Conservation (phyloP, 1,140 invertebrate genomes). For the roundworm (Caenorhabditis elegans) region DNA sequence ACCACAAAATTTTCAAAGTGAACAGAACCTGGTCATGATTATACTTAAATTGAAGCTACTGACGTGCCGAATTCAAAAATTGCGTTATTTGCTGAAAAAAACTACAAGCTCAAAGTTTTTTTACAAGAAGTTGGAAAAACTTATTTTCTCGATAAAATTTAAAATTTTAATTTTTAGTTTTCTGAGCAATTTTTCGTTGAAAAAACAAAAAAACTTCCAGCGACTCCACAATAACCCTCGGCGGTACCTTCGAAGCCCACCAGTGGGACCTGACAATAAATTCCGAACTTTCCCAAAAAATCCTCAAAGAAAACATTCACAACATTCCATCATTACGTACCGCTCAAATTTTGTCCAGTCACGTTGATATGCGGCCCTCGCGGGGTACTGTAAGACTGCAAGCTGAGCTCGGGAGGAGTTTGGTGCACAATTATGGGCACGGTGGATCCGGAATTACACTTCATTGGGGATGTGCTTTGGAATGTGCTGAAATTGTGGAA, state of each 20-base stretch:
- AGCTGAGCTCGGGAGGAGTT: constrained; percentile 69
- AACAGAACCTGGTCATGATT: no score
- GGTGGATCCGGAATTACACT: constrained; percentile 85
- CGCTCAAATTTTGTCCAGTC: constrained; percentile 70
- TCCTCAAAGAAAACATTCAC: constrained; percentile 69
- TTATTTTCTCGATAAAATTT: no score
- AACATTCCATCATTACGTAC: constrained; percentile 54
- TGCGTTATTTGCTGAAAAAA: no score
- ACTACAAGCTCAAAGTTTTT: no score
- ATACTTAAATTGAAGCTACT: no score
- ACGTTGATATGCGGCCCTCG: constrained; percentile 79
- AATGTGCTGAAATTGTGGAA: constrained; percentile 75
- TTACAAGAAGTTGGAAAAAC: no score
- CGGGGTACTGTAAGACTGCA: constrained; percentile 78
- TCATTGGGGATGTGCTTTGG: constrained; percentile 79
- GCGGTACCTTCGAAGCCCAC: constrained; percentile 80
- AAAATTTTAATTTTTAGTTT: no score
- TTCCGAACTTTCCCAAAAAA: constrained; percentile 73
- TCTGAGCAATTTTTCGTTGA: no score
- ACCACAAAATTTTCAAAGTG: not conserved
- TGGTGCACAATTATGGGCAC: constrained; percentile 90
- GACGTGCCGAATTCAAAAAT: no score
- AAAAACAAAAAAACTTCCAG: constrained; percentile 64
- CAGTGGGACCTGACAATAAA: constrained; percentile 76
- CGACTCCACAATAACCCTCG: constrained; percentile 76